phyloP scores from a whole-genome alignment of 1,140 invertebrate species.

The Asbolus verrucosus region DNA sequence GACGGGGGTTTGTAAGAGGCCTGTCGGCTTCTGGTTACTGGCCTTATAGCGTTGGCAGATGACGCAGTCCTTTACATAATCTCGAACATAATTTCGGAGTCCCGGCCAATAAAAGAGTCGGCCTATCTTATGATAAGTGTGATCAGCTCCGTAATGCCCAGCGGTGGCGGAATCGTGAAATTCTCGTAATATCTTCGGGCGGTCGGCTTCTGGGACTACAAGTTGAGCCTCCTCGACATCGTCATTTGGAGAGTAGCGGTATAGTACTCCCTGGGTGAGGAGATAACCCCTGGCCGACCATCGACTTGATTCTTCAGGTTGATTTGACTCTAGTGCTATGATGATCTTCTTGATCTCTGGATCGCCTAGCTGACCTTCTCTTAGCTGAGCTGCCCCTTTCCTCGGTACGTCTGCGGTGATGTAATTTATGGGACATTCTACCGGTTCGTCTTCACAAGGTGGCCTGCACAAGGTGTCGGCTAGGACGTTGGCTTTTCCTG shows the following conservation, averaged over 20 bases:
- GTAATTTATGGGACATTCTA: slow-evolving; percentile 49
- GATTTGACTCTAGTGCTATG: neutral
- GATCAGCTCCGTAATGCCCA: slow-evolving; percentile 57
- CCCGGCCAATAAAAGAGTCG: slow-evolving; percentile 60
- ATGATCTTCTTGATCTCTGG: slow-evolving; percentile 54
- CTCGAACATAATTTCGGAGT: slow-evolving; percentile 54
- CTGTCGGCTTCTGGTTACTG: slow-evolving; percentile 49
- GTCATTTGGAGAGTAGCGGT: slow-evolving; percentile 41
- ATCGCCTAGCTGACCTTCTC: slow-evolving; percentile 56
- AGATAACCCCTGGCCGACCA: slow-evolving; percentile 41
- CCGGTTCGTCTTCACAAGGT: too few relatives aligned
- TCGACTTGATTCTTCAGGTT: slow-evolving; percentile 2
- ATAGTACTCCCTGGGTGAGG: slow-evolving; percentile 39
- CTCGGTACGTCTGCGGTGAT: slow-evolving; percentile 56
- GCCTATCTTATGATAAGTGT: slow-evolving; percentile 53
- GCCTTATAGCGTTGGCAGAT: slow-evolving; percentile 53
- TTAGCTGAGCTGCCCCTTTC: slow-evolving; percentile 45
- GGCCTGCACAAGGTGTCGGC: slow-evolving; percentile 59
- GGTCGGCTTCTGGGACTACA: slow-evolving; percentile 52
- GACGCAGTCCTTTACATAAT: slow-evolving; percentile 48
- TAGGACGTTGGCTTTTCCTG: slow-evolving; percentile 58
- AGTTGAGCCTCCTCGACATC: slow-evolving; percentile 47
- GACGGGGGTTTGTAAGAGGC: slow-evolving; percentile 48
- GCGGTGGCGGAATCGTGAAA: slow-evolving; percentile 57
- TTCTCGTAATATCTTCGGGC: slow-evolving; percentile 43